Evolutionary conservation across 2,113 vertebrate species (phyloP).

Genomic region (Talpa occidentalis): DNA sequence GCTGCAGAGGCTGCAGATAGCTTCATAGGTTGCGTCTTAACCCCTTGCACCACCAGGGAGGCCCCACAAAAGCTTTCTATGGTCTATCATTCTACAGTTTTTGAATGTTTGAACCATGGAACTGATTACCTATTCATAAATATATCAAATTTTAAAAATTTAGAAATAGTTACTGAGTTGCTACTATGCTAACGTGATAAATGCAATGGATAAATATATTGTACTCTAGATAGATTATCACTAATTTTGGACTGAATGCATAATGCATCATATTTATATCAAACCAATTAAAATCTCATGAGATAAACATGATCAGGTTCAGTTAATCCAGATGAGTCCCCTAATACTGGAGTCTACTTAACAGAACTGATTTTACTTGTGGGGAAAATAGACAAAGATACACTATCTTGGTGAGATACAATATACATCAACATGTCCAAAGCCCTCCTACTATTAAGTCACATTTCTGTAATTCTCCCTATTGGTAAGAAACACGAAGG

Average conservation of each 20-base stretch:
- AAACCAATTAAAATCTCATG: constrained; percentile 72
- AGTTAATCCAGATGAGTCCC: constrained; percentile 58
- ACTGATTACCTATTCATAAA: constrained; percentile 37
- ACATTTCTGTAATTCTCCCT: background rate
- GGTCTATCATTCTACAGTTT: background rate
- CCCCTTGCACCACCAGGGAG: no score
- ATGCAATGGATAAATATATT: constrained; percentile 33
- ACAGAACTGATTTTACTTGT: constrained; percentile 30
- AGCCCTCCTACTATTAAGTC: background rate
- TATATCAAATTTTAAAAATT: constrained; percentile 54
- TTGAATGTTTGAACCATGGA: background rate
- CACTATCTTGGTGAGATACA: background rate
- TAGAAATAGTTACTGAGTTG: constrained; percentile 11
- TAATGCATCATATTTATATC: constrained; percentile 55
- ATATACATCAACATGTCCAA: background rate
- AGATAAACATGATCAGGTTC: constrained; percentile 69
- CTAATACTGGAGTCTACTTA: constrained; percentile 16
- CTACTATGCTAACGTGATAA: constrained; percentile 26
- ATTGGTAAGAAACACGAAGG: background rate
- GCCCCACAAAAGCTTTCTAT: background rate
- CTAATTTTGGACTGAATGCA: constrained; percentile 51
- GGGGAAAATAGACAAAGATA: background rate
- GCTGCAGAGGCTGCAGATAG: no score
- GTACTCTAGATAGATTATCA: background rate
- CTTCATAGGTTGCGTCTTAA: no score